Evolutionary conservation across 2,113 vertebrate genomes (phyloP).

Genomic region (Petroica traversi): DNA sequence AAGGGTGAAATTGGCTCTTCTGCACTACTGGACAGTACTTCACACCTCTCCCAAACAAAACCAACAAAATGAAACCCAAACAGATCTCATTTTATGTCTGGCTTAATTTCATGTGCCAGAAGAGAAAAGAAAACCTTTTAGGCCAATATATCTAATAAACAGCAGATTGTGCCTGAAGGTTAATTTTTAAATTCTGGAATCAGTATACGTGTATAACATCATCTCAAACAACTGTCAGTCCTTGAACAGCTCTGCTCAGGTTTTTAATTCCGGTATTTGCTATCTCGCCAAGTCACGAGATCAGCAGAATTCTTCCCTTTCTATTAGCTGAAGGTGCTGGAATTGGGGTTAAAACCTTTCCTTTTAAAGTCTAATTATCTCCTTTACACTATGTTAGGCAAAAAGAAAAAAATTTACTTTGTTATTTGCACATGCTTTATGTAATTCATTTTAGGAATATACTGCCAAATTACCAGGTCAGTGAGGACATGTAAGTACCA

Average conservation of each 20-base stretch:
- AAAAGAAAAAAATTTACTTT: neutral
- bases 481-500: conserved; percentile 14
- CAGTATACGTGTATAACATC: rapidly evolving
- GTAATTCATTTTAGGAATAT: neutral
- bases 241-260: neutral
- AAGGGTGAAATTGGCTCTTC: neutral
- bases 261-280: neutral
- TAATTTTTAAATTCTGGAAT: neutral
- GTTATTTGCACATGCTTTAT: conserved; percentile 43
- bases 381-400: neutral
- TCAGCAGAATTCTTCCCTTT: neutral
- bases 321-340: neutral
- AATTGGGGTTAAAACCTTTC: neutral
- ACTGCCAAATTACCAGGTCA: conserved; percentile 27
- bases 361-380: neutral
- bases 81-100: neutral
- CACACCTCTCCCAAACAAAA: neutral
- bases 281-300: neutral
- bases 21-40: neutral
- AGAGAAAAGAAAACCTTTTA: neutral
- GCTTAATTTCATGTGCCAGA: neutral
- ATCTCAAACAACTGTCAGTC: neutral
- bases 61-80: neutral
- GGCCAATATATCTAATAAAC: neutral
- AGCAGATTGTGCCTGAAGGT: neutral